Evolutionary conservation across 2,888 invertebrate genomes (phyloP).

Genomic region (Cyaniris semiargus): DNA sequence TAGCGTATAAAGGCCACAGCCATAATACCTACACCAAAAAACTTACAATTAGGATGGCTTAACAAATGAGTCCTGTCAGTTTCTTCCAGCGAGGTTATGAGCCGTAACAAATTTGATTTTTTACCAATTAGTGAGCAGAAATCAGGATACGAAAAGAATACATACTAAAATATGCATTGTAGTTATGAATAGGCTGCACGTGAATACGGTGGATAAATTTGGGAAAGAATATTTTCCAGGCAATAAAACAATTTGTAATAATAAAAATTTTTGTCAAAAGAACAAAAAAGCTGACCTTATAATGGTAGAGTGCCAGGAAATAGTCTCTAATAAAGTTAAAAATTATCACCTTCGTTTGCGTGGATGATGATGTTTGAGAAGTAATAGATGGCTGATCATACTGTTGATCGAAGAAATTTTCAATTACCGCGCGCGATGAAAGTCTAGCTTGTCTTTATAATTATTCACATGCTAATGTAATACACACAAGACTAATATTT

Average conservation of each 20-base stretch:
- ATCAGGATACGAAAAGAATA: neutral
- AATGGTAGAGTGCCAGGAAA: too few species aligned
- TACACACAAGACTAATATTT: constrained; percentile 42
- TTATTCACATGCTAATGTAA: constrained; percentile 54
- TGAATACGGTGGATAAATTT: neutral
- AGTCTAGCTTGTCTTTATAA: constrained; percentile 50
- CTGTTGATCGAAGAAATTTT: constrained; percentile 50
- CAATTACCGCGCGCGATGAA: constrained; percentile 53
- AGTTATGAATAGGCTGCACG: neutral
- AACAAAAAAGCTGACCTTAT: neutral
- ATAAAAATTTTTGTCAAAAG: neutral
- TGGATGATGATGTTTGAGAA: neutral
- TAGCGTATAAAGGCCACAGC: neutral
- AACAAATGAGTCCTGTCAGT: constrained; percentile 9
- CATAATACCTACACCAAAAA: neutral
- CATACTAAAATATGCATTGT: neutral
- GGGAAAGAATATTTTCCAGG: neutral
- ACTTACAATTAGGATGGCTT: neutral
- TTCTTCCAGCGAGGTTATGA: neutral
- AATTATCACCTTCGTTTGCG: neutral
- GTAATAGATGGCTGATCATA: constrained; percentile 5
- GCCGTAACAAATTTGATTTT: neutral
- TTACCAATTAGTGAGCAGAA: neutral
- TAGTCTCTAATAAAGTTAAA: too few species aligned
- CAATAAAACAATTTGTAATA: too few species aligned